Percentiles rank a stretch among this genome's conserved stretches.
Evolutionary conservation across 2,888 invertebrate genomes (phyloP).

Genomic region (Plagodis pulveraria): DNA sequence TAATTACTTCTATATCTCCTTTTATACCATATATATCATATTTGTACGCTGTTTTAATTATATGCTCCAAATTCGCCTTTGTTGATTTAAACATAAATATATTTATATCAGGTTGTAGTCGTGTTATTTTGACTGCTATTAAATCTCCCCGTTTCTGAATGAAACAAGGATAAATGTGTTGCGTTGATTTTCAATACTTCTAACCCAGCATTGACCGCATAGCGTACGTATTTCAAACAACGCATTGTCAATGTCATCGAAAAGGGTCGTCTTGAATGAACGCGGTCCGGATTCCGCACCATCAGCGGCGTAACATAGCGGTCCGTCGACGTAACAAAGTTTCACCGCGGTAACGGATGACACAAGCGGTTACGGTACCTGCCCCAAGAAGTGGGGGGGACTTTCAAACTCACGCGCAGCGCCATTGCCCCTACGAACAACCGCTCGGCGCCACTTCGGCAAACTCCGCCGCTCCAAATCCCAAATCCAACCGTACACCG

Average conservation of each 20-base stretch:
- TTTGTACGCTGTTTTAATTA: too few species aligned
- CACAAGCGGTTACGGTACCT: conserved; percentile 80
- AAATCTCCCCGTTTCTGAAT: not conserved
- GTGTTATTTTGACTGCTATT: too few species aligned
- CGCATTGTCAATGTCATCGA: conserved; percentile 29
- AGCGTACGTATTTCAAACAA: conserved; percentile 12
- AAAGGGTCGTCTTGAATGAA: conserved; percentile 41
- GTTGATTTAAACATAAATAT: too few species aligned
- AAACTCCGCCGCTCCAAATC: conserved; percentile 48
- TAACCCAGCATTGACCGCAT: conserved; percentile 3
- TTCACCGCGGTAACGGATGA: conserved; percentile 81
- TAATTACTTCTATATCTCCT: too few species aligned
- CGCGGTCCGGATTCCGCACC: conserved; percentile 47
- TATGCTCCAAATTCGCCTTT: too few species aligned
- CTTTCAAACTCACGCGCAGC: conserved; percentile 75
- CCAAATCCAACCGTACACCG: conserved; percentile 44
- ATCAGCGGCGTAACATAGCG: conserved; percentile 68
- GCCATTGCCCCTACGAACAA: conserved; percentile 52
- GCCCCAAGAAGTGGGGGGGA: conserved; percentile 51
- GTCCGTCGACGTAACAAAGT: conserved; percentile 71
- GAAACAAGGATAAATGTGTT: not conserved
- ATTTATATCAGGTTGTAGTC: too few species aligned
- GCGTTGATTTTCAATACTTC: too few species aligned
- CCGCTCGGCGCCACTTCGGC: conserved; percentile 50
- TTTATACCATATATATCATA: too few species aligned